Evolutionary conservation across 2,113 vertebrate genomes (phyloP), one percentile per base, ranked within the genome.

Genomic region (Tachysurus fulvidraco): DNA sequence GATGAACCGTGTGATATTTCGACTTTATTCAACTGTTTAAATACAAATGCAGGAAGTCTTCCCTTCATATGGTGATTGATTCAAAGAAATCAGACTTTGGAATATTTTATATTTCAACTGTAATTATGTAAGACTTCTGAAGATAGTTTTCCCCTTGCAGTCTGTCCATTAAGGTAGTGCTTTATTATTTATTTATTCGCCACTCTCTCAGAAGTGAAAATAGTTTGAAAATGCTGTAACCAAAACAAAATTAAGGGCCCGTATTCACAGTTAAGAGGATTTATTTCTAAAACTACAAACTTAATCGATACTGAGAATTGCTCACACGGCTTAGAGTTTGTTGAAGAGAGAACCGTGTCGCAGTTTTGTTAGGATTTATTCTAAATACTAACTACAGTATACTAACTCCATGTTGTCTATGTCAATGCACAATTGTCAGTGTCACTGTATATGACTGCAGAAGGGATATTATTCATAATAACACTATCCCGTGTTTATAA

Each of bases 1-100:
- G 65, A 89, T 83, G 69, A 84, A 78, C 73, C 73, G 52, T 65
- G 21, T 73, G 44, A 79, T 88, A 77, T 46, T 62, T 28, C 11
- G 19, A 30, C 69, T 36, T 77, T 83, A 60, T 41, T 77, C 21
- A n/a, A 36, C 52, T 78, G 62, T 13, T 76, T 83, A 76, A 44
- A 77, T 78, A 81, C 12, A 52, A 86, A 81, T 41, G 12, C 16
- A 4, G 78, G 30, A 7, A 12, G 9, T 14, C 25, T 57, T 73
- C 44, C n/a, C 54, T 71, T 62, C 55, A 50, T 50, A 41, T 52
- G 54, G 19, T 64, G 65, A 81, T 59, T 81, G 16, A 69, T 44
- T 80, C 50, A 69, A 69, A 80, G 62, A 69, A 57, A 55, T 36
- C 52, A n/a, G 50, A 28, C 2, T 64, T 17, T 57, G 59, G 77